phyloP scores from a whole-genome alignment of 2,888 invertebrate species.

The Odontocerum albicorne region DNA sequence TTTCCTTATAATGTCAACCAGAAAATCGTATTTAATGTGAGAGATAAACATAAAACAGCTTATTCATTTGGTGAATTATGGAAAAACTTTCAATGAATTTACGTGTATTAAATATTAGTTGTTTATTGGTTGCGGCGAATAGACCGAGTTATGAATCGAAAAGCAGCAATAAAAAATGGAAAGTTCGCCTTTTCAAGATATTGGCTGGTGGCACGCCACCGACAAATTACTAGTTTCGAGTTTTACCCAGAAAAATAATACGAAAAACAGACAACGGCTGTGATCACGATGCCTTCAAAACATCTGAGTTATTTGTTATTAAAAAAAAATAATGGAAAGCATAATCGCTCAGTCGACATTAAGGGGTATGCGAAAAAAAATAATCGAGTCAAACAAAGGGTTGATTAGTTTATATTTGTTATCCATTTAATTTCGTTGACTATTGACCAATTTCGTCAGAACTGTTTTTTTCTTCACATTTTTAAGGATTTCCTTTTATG shows the following conservation, averaged over 20 bases:
- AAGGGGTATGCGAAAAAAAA: too few relatives aligned
- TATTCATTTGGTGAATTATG: slow-evolving; percentile 14
- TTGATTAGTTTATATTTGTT: too few relatives aligned
- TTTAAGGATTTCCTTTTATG: too few relatives aligned
- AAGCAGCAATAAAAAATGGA: slow-evolving; percentile 24
- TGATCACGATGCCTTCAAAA: too few relatives aligned
- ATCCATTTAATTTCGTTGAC: too few relatives aligned
- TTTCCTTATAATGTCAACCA: too few relatives aligned
- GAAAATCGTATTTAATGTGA: not conserved
- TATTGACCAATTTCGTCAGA: too few relatives aligned
- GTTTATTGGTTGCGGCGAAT: slow-evolving; percentile 29
- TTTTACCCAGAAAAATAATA: slow-evolving; percentile 16
- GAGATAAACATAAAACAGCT: not conserved
- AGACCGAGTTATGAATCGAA: slow-evolving; percentile 21
- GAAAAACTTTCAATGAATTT: slow-evolving; percentile 19
- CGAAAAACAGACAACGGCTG: slow-evolving; percentile 18
- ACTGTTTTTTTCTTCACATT: too few relatives aligned
- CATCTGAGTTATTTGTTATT: too few relatives aligned
- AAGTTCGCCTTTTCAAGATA: slow-evolving; percentile 20
- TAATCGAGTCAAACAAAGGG: too few relatives aligned
- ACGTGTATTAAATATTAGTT: slow-evolving; percentile 24
- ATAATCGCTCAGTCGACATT: too few relatives aligned
- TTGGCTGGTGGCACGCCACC: slow-evolving; percentile 18
- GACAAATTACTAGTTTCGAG: slow-evolving; percentile 17
- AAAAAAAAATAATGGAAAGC: too few relatives aligned